Evolutionary conservation across 2,113 vertebrate species (phyloP), one percentile per base, ranked within the genome.

Genomic region (Lophius piscatorius): DNA sequence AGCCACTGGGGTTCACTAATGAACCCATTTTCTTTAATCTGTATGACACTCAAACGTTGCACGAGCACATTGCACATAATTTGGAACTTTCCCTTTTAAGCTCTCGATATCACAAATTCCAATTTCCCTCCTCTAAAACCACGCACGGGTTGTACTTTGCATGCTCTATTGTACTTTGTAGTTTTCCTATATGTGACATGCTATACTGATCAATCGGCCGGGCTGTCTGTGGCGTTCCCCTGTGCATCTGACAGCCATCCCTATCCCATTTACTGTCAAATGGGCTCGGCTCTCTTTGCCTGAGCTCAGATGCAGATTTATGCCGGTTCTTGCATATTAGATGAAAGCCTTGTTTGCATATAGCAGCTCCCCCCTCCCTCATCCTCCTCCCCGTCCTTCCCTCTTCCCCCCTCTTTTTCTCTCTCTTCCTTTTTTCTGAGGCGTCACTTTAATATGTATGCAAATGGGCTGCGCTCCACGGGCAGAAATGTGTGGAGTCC

Each of bases 361-460:
- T 90, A 88, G 79, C 77, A 84, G 48, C 82, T 80, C 80, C 65
- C 73, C 42, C 70, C 10, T 49, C 16, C 60, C 6, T 35, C 18
- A 55, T 22, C 39, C 24, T 39, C 11, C 14, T 21, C 21, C 39
- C 18, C 17, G 29, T 26, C 74, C 48, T 70, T 41, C 51, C 56
- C 71, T 36, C 51, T 42, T 51, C 58, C 72, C 70, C 76, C 58
- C 78, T 58, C 70, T 66, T 78, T 76, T 77, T 83, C 70, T 84
- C 85, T 77, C 81, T 82, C 83, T 81, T 79, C 71, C 79, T 87
- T 89, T 91, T 90, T 90, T 90, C 84, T 68, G 84, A 88, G 84
- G 85, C 88, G 82, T 90, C 88, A 91, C 88, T 91, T 91, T 91
- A 91, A 91, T 91, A 91, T 91, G 89, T 91, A 91, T 91, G 89